These are phyloP conservation scores for Amphiprion clarkii DNA, from an alignment of 2,797 vertebrate species.

Conservation along the genomic window DNA sequence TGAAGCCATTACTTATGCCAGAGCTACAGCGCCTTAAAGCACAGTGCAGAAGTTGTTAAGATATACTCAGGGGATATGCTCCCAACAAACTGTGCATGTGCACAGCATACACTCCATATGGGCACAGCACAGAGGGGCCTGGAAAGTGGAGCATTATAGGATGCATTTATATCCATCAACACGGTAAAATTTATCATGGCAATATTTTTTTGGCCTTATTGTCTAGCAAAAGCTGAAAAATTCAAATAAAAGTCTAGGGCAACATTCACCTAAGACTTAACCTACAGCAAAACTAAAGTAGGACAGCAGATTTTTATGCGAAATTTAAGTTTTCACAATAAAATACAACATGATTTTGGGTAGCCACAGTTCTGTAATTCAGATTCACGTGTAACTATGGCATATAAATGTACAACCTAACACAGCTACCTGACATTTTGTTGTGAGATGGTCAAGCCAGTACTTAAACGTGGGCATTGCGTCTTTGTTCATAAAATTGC, in stretches of 20 bases:
- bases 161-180: not conserved
- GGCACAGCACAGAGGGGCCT: not conserved
- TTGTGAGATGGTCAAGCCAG: too few species aligned
- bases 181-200: not conserved
- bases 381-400: too few species aligned
- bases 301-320: too few species aligned
- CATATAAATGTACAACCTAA: too few species aligned
- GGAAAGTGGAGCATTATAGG: not conserved
- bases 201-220: not conserved
- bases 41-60: not conserved
- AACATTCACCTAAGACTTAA: too few species aligned
- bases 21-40: not conserved
- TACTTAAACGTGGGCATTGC: too few species aligned
- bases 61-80: not conserved
- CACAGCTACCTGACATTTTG: too few species aligned
- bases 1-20: conserved; percentile 11
- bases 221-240: not conserved
- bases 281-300: too few species aligned
- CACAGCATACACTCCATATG: not conserved
- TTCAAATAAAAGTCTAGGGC: not conserved
- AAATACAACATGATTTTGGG: too few species aligned
- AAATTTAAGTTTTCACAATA: too few species aligned
- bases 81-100: not conserved
- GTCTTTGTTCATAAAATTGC: too few species aligned
- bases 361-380: too few species aligned